Base-by-base conservation (phyloP, 2,888 invertebrate genomes). In the Plutella xylostella region DNA sequence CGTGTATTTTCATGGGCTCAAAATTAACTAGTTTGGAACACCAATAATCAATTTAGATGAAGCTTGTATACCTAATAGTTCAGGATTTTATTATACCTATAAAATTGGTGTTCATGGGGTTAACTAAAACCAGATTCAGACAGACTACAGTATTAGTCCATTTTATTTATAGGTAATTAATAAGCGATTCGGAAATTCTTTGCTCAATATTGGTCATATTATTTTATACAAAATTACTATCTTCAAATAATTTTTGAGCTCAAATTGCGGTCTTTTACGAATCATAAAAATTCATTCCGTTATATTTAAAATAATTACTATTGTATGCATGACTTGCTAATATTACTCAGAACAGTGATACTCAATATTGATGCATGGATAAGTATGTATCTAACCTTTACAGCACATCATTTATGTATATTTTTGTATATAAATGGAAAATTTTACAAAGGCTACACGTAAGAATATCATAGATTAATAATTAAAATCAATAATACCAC, bases 391-490 rank as follows among this genome's bases (percentile, higher is more conserved):
- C 48, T 49, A 52, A 60, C 63, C 63, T 61, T 55, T 55, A 55
- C 57, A 56, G 63, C 64, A 64, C 63, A 73, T 34, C 72, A 67
- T 74, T 74, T 72, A 74, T 80, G 79, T 82, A 78, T 80, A 80
- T 79, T 77, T 78, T 78, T 80, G 80, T 80, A 82, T 76, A 82
- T 82, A 80, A 72, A 72, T 73, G 67, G 61, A 68, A 63, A 65
- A 61, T 60, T 72, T 69, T 69, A 70, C 65, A 67, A 69, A 73
- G 56, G 68, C 65, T 68, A 65, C 65, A 59, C 75, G 75, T 76
- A 71, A 65, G 70, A 70, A 72, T 77, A 76, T 77, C 75, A 71
- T 67, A 65, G 62, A 58, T 64, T 61, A 65, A 60, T 65, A 63
- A n/a, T n/a, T n/a, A 55, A 65, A 48, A 54, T 54, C 62, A 61